Evolutionary conservation across 2,113 vertebrate species (phyloP), one percentile per base, ranked within the genome.

Genomic region (Ranitomeya variabilis): DNA sequence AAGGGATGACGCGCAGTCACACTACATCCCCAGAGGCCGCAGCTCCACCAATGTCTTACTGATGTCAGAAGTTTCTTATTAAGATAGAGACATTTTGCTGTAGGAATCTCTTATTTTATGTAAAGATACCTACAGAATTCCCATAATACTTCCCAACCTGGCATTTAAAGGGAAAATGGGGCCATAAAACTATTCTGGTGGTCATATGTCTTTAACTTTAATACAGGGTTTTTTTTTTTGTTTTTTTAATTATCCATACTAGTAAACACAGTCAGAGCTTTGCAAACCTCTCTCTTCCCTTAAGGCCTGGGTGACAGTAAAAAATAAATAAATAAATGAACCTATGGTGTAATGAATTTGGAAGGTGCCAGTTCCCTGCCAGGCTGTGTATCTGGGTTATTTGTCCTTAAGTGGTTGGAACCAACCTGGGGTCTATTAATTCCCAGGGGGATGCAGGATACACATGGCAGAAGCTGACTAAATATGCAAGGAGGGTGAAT

Each of bases 361-460:
- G 57, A 51, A 2, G 62, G 31, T 83, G 81, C 81, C 81, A 83
- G n/a, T 26, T 83, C 45, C 37, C 71, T 76, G 14, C 59, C 59
- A 62, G 71, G 85, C 55, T 71, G 73, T 60, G 31, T 51, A 18
- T 15, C 59, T 73, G 55, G 26, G 31, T 51, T 66, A 60, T 83
- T 83, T 83, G 12, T 52, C 62, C 51, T 66, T 62, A 67, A 54
- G 62, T 52, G 45, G 4, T 67, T 52, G 62, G 45, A 67, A n/a
- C 45, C 21, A 83, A 69, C 6, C 19, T 64, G 15, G 26, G 69
- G 69, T 16, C 8, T n/a, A 23, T 52, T 11, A 13, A 26, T 9
- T n/a, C 52, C 11, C 78, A 23, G 55, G 77, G 23, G 78, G 26
- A 54, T 51, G 19, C 19, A 7, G 1, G 18, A 55, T 60, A 80